These are phyloP conservation scores for Alligator sinensis DNA, from an alignment of 2,113 vertebrate genomes.

Conservation along the genomic window DNA sequence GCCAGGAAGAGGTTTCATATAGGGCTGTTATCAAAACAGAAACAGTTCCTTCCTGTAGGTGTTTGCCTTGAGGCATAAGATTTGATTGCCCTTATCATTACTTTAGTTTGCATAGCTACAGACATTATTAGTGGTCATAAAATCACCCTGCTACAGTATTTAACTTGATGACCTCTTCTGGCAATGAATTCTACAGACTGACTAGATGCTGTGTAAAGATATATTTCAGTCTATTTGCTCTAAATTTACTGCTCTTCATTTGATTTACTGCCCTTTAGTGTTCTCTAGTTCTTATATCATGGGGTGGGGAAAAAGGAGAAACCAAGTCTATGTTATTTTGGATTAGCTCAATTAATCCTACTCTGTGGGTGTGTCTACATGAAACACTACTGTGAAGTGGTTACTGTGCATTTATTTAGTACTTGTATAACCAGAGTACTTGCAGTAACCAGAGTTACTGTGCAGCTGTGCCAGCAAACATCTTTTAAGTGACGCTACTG, in stretches of 20 bases:
- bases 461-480: no score
- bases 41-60: conserved; percentile 28
- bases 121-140: conserved; percentile 77
- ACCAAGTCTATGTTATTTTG: background rate
- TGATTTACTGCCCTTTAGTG: background rate
- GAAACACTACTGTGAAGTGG: background rate
- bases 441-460: no score
- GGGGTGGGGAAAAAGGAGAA: background rate
- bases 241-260: conserved; percentile 39
- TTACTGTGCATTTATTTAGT: background rate
- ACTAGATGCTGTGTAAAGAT: background rate
- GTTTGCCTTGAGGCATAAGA: conserved; percentile 24
- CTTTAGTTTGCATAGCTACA: conserved; percentile 75
- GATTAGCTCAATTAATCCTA: background rate
- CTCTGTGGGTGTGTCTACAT: background rate
- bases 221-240: conserved; percentile 18
- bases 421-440: no score
- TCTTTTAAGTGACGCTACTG: no score
- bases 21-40: background rate
- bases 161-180: conserved; percentile 64
- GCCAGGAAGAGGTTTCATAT: conserved; percentile 13
- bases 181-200: conserved; percentile 39
- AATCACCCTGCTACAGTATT: conserved; percentile 69
- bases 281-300: background rate
- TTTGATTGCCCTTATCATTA: conserved; percentile 68